Evolutionary conservation across 1,140 invertebrate species (phyloP), one percentile per base, ranked within the genome.

Genomic region (Bathynomus jamesi): DNA sequence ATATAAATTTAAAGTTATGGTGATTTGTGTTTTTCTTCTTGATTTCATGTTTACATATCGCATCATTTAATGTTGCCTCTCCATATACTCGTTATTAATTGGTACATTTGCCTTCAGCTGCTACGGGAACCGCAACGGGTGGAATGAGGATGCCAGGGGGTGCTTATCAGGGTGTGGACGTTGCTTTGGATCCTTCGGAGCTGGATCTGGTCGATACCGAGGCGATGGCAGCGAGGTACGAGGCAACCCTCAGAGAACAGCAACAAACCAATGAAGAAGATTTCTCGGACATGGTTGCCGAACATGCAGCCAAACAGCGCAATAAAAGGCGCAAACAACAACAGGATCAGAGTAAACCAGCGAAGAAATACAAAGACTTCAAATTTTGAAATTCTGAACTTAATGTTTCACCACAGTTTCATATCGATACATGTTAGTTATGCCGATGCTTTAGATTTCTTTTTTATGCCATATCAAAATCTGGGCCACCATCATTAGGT

Each of bases 301-400:
- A 99, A 83, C 96, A 99, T 83, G 94, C 96, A 25, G 94, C 95
- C 27, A 88, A 95, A 78, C 94, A 97, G 82, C 95, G 94, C 86
- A 95, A 97, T 83, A 87, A 95, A 75, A 96, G 96, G 80, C 85
- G 92, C 61, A 93, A 95, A 79, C 92, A 95, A 82, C 90, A 89
- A 67, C 87, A 90, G 78, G 84, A 85, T 77, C 92, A 94, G 80
- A 89, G 89, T 8, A 95, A 95, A 82, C 89, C 91, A 79, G 87
- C 90, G 0, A 97, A 98, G 83, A 97, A 97, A 85, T 96, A 97
- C 85, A 97, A 97, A 83, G 95, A 98, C 81, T 98, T 98, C 84
- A 98, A 98, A 82, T 98, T 97, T 87, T 97, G 88, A 86, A 8
- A 40, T 40, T 40, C n/a, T n/a, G n/a, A n/a, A n/a, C n/a, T n/a